Conservation (phyloP, 2,797 vertebrate species). For the Anguilla marmorata region DNA sequence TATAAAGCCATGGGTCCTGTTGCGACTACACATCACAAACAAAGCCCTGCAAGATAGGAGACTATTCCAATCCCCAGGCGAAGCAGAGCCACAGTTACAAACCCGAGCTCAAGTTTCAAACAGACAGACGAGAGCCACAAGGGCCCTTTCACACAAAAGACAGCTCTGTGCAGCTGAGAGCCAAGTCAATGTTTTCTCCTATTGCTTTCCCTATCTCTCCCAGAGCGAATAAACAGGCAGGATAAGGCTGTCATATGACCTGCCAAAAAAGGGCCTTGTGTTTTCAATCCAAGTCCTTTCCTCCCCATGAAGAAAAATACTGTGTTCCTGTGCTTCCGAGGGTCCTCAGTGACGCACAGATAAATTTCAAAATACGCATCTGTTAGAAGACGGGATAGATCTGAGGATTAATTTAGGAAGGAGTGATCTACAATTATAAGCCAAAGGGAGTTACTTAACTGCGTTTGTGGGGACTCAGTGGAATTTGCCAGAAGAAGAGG, state of each 20-base stretch:
- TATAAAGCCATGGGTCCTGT: constrained; percentile 51
- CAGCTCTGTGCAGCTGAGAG: constrained; percentile 34
- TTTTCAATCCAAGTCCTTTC: neutral
- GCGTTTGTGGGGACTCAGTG: neutral
- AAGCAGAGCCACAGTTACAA: constrained; percentile 46
- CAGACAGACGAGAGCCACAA: constrained; percentile 46
- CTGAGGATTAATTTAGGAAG: constrained; percentile 8
- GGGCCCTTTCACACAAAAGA: constrained; percentile 45
- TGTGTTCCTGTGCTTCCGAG: neutral
- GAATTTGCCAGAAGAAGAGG: neutral
- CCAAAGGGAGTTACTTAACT: neutral
- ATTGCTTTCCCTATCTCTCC: neutral
- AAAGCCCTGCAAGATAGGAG: constrained; percentile 52
- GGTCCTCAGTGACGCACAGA: neutral
- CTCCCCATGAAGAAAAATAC: neutral
- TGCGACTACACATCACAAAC: constrained; percentile 40
- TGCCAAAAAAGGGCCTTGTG: neutral
- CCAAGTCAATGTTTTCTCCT: constrained; percentile 7
- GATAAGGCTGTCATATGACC: constrained; percentile 20
- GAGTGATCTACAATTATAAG: neutral
- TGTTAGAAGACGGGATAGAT: neutral
- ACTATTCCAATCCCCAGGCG: neutral
- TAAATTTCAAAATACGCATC: neutral
- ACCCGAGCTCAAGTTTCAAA: constrained; percentile 35
- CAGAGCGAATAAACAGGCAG: constrained; percentile 14